Conservation (phyloP, 2,888 invertebrate genomes). For the Caenorhabditis auriculariae region DNA sequence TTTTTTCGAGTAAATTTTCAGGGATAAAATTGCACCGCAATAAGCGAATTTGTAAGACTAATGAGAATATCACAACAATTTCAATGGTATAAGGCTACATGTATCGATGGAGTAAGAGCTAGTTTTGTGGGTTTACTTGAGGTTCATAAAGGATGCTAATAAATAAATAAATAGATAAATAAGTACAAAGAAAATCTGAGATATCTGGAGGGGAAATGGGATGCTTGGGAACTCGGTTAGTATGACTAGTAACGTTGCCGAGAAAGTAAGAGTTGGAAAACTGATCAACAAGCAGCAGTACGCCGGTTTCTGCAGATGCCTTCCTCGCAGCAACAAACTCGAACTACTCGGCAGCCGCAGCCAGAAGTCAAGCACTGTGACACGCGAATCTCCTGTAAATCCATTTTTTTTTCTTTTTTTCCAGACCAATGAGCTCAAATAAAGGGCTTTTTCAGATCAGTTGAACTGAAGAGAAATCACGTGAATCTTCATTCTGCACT, state of each 20-base stretch:
- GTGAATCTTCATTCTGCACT: too few relatives aligned
- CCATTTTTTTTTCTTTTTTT: too few relatives aligned
- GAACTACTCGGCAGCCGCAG: conserved; percentile 51
- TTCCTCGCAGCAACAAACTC: conserved; percentile 56
- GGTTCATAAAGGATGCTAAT: not conserved
- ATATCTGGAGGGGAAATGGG: not conserved
- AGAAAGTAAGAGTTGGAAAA: not conserved
- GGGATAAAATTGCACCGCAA: too few relatives aligned
- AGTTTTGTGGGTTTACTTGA: too few relatives aligned
- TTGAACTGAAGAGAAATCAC: too few relatives aligned
- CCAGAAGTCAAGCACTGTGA: conserved; percentile 39
- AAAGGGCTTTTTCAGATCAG: too few relatives aligned
- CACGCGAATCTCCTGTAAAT: conserved; percentile 38
- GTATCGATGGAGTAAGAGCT: too few relatives aligned
- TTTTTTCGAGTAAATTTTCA: too few relatives aligned
- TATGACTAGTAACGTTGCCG: not conserved
- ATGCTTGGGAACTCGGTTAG: conserved; percentile 1
- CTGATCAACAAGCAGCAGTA: conserved; percentile 17
- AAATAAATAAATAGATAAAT: not conserved
- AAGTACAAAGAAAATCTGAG: not conserved
- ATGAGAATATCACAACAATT: too few relatives aligned
- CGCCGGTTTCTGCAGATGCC: conserved; percentile 32
- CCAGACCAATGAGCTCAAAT: too few relatives aligned
- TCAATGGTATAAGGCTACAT: too few relatives aligned
- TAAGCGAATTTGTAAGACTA: too few relatives aligned